phyloP scores from a whole-genome alignment of 2,888 invertebrate species.

The Diogma glabrata region DNA sequence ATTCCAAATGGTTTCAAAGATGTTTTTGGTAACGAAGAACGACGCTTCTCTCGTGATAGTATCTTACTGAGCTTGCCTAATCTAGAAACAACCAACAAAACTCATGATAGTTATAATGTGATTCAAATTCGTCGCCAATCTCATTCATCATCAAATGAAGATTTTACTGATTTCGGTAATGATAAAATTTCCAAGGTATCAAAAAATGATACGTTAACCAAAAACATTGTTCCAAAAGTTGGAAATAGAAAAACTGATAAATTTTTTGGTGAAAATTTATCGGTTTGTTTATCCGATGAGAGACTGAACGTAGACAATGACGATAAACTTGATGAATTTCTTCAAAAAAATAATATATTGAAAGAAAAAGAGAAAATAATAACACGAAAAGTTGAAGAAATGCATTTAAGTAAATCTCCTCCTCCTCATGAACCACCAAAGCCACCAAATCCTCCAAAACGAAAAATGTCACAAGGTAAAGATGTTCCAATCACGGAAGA shows the following conservation, averaged over 20 bases:
- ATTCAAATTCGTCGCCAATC: conserved; percentile 6
- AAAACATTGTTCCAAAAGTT: conserved; percentile 13
- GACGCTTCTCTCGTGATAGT: conserved; percentile 10
- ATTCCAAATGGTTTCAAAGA: conserved; percentile 18
- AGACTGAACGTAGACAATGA: too few species aligned
- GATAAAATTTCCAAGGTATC: not conserved
- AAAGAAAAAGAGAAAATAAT: not conserved
- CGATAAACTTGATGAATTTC: not conserved
- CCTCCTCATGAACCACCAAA: too few species aligned
- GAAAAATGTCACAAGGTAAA: not conserved
- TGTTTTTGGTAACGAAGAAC: conserved; percentile 15
- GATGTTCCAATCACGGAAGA: not conserved
- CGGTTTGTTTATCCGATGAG: conserved; percentile 18
- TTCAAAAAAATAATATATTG: not conserved
- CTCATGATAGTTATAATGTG: too few species aligned
- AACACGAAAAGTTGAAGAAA: too few species aligned
- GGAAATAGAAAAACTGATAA: conserved; percentile 22
- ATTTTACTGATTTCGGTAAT: conserved; percentile 5
- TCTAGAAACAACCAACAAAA: not conserved
- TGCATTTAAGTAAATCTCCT: not conserved
- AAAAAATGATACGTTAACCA: conserved; percentile 1
- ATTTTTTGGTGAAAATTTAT: conserved; percentile 22
- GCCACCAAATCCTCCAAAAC: conserved; percentile 3
- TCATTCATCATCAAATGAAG: conserved; percentile 3
- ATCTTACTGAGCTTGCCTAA: not conserved